These are phyloP conservation scores for Monopterus albus DNA, from an alignment of 2,113 vertebrate genomes.

Conservation along the genomic window DNA sequence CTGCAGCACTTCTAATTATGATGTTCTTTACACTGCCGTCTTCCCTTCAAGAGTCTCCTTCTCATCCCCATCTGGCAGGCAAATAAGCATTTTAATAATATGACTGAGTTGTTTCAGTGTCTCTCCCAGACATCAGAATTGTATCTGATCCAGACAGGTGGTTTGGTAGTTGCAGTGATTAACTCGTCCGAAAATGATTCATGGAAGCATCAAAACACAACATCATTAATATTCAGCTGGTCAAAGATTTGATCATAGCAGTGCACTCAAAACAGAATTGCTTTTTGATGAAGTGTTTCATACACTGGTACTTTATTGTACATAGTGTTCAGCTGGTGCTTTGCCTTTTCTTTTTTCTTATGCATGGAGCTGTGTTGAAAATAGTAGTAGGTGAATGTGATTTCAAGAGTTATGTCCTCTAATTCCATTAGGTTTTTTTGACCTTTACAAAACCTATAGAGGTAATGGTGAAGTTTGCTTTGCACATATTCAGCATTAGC, in stretches of 20 bases:
- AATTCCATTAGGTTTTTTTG: too few relatives aligned
- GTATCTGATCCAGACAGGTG: slow-evolving; percentile 29
- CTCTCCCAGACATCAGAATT: slow-evolving; percentile 9
- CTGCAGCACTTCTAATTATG: slow-evolving; percentile 33
- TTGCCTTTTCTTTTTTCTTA: neutral
- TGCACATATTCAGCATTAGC: neutral
- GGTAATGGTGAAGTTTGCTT: neutral
- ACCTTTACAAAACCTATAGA: too few relatives aligned
- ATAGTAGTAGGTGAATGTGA: neutral
- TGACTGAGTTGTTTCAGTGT: neutral
- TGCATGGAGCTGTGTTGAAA: neutral
- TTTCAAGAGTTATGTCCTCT: neutral
- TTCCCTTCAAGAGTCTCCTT: slow-evolving; percentile 24
- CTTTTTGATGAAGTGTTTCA: slow-evolving; percentile 12
- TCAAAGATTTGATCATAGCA: slow-evolving; percentile 20
- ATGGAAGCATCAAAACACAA: slow-evolving; percentile 48
- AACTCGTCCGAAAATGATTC: slow-evolving; percentile 26
- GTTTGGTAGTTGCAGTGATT: slow-evolving; percentile 38
- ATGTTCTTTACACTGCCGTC: slow-evolving; percentile 26
- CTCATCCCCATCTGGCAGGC: slow-evolving; percentile 23
- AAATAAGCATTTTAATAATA: slow-evolving; percentile 33
- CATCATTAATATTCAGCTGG: slow-evolving; percentile 43
- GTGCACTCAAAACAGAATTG: neutral
- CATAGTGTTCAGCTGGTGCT: neutral
- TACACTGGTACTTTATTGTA: neutral